phyloP scores from a whole-genome alignment of 1,140 invertebrate genomes.

The Dryas iulia region DNA sequence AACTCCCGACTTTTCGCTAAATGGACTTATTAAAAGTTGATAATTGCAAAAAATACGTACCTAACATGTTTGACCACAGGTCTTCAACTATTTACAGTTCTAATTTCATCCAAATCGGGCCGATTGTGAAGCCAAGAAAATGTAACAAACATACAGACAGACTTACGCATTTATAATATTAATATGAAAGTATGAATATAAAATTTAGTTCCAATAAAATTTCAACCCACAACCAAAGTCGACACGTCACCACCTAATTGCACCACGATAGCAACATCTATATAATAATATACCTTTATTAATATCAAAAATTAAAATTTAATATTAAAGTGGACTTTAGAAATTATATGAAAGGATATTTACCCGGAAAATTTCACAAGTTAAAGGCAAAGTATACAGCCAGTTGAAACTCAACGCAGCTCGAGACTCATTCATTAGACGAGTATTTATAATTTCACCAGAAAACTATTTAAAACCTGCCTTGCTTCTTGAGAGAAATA shows the following conservation, averaged over 20 bases:
- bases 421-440: neutral
- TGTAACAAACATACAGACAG: no score
- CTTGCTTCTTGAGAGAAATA: neutral
- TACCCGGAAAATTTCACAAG: neutral
- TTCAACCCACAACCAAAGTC: neutral
- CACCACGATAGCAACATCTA: neutral
- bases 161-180: no score
- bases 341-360: constrained; percentile 2
- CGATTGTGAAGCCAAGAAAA: no score
- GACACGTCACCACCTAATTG: neutral
- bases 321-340: neutral
- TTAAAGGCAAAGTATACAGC: neutral
- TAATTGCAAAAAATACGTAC: no score
- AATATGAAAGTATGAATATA: no score
- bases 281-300: no score
- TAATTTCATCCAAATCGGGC: no score
- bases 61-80: no score
- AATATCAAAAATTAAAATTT: neutral
- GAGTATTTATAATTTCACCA: neutral
- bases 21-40: no score
- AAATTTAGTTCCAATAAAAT: no score
- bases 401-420: neutral
- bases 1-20: no score
- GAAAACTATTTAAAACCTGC: neutral
- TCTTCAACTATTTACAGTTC: no score